These are phyloP conservation scores for Aphodius sticticus DNA, from an alignment of 2,888 invertebrate species.

Conservation along the genomic window DNA sequence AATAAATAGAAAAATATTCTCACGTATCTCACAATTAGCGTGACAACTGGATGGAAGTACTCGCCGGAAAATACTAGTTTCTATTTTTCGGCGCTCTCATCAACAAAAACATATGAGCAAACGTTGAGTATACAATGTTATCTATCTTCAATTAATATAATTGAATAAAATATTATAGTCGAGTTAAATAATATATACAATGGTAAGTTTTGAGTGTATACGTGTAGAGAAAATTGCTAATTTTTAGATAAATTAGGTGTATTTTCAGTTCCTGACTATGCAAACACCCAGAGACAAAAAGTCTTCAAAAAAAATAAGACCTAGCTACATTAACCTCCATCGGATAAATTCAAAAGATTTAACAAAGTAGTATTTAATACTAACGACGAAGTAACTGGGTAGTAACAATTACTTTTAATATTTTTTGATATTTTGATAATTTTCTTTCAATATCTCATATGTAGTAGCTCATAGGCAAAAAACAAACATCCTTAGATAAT, in stretches of 20 bases:
- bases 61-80: neutral
- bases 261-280: neutral
- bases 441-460: no score
- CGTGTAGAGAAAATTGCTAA: neutral
- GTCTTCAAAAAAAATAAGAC: neutral
- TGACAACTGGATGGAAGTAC: neutral
- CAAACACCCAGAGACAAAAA: neutral
- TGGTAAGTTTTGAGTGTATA: neutral
- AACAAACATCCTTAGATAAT: no score
- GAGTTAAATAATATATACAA: no score
- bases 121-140: neutral
- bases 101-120: neutral
- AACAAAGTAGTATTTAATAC: no score
- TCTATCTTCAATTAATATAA: neutral
- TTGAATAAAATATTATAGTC: neutral
- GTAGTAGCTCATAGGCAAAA: no score
- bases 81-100: constrained; percentile 4
- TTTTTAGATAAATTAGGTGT: neutral
- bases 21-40: neutral
- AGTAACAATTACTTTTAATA: no score
- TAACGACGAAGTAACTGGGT: no score
- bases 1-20: neutral
- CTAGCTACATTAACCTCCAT: no score
- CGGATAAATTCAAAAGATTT: no score
- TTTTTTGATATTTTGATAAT: no score